Percentiles rank a stretch among this genome's conserved stretches.
phyloP scores from a whole-genome alignment of 2,113 vertebrate genomes.

The Sus scrofa region T2T-Sscrofa CM000818.6:11510501-11511000 shows the following conservation, averaged over 20 bases:
- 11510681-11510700: not conserved
- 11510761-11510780: not conserved
- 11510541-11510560: no score
- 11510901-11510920: not conserved
- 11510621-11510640: no score
- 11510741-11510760: not conserved
- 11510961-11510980: not conserved
- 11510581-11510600: no score
- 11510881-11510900: not conserved
- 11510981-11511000: not conserved
- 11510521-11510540: no score
- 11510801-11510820: not conserved
- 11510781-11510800: not conserved
- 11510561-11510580: no score
- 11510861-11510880: not conserved
- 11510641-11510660: no score
- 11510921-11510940: not conserved
- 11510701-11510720: not conserved
- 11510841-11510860: not conserved
- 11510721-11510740: not conserved
- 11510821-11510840: not conserved
- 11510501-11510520: no score
- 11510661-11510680: not conserved
- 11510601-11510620: no score
- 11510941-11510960: not conserved